Percentiles rank a stretch among this genome's conserved stretches.
Evolutionary conservation across 1,140 invertebrate species (phyloP).

Genomic region (Coelopa frigida): DNA sequence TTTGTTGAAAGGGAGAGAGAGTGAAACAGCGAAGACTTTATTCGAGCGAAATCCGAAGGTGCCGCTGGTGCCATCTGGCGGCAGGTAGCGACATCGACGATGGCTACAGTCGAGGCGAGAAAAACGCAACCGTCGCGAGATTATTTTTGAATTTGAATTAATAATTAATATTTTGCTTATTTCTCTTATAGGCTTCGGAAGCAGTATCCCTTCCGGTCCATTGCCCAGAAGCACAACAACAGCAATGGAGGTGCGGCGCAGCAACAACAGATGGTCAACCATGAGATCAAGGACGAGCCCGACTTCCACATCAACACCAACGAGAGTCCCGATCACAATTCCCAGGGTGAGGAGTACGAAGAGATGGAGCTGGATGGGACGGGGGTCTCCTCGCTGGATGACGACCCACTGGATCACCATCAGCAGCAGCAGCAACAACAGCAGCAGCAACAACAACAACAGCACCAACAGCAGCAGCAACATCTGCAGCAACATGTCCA

Average conservation of each 20-base stretch:
- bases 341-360: constrained; percentile 32
- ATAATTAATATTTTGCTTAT: too few species aligned
- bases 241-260: too few species aligned
- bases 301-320: constrained; percentile 33
- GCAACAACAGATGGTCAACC: constrained; percentile 16
- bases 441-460: constrained; percentile 17
- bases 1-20: too few species aligned
- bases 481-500: constrained; percentile 21
- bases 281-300: constrained; percentile 33
- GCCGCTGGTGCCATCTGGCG: too few species aligned
- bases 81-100: too few species aligned
- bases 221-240: constrained; percentile 8
- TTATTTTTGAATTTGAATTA: too few species aligned
- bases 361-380: constrained; percentile 40
- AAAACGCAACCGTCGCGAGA: too few species aligned
- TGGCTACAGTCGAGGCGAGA: too few species aligned
- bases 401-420: constrained; percentile 32
- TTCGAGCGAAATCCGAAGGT: too few species aligned
- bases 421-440: constrained; percentile 27
- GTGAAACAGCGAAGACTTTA: too few species aligned
- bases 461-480: constrained; percentile 26
- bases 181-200: constrained; percentile 30
- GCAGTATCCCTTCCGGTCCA: constrained; percentile 33
- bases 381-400: constrained; percentile 33
- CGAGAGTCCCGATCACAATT: constrained; percentile 31